Evolutionary conservation across 2,888 invertebrate genomes (phyloP), one percentile per base, ranked within the genome.

Genomic region (Andrena flavipes): DNA sequence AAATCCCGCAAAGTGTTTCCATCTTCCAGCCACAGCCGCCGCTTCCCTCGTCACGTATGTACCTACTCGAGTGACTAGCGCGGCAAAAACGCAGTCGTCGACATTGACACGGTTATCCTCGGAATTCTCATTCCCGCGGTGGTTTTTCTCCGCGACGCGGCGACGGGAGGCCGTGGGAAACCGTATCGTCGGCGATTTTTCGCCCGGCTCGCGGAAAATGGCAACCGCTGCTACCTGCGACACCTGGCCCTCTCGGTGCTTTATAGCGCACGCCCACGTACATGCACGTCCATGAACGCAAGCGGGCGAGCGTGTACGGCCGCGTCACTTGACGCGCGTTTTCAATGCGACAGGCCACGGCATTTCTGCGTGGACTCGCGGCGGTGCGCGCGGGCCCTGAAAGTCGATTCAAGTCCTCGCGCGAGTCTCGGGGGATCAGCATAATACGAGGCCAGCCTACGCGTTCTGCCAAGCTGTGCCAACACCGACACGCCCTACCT

Each of bases 381-480:
- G n/a, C 54, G 67, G 83, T 62, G 76, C 51, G 67, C 69, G 84
- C 80, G 76, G 82, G 82, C 80, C 82, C 88, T 79, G 79, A 83
- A 89, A 87, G 82, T 78, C 87, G 85, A 89, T 85, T 87, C 87
- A 76, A 86, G 76, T 56, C 80, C 56, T 67, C 72, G 67, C 68
- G 71, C 69, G 63, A 71, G 70, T 82, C 80, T 80, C 80, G 59
- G 80, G 82, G 81, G 90, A 90, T 91, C 89, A 86, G 91, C 89
- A 91, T 91, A 92, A 91, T 91, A 87, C 89, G 85, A 78, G 84
- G 84, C 73, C 91, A 59, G 81, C 92, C 92, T 91, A 92, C 92
- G 92, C 92, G 81, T 84, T 86, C 84, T 83, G 81, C 84, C 87
- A 80, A 83, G 82, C 83, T 79, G 81, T 87, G 82, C 87, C 85